Conservation (phyloP, 2,888 invertebrate genomes). For the Cheilosia variabilis region DNA sequence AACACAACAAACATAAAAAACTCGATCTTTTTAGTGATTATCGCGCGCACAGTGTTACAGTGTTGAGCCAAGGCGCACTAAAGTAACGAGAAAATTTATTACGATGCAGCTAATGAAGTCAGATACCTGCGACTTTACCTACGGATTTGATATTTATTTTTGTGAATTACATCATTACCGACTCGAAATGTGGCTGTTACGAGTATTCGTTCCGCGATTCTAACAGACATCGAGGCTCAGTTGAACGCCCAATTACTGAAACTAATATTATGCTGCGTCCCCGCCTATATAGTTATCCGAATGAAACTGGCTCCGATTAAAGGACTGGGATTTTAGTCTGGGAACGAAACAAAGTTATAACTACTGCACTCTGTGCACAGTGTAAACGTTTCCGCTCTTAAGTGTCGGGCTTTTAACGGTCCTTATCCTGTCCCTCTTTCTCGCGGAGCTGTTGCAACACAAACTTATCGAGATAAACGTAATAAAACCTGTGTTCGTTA, state of each 20-base stretch:
- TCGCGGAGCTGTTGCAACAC: conserved; percentile 33
- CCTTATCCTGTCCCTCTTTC: background rate
- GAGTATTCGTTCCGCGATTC: conserved; percentile 10
- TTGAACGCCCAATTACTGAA: conserved; percentile 40
- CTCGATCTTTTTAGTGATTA: conserved; percentile 18
- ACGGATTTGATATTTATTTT: conserved; percentile 44
- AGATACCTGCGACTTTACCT: conserved; percentile 7
- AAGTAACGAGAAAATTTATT: conserved; percentile 36
- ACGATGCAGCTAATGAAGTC: conserved; percentile 45
- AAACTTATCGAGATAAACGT: conserved; percentile 33
- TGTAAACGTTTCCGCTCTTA: conserved; percentile 16
- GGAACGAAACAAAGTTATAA: conserved; percentile 7
- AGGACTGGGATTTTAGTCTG: conserved; percentile 22
- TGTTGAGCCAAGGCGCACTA: background rate
- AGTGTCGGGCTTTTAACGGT: conserved; percentile 33
- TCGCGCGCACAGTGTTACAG: conserved; percentile 3
- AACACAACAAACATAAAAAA: background rate
- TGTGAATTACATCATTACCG: conserved; percentile 56
- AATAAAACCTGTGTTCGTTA: conserved; percentile 37
- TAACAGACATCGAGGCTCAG: conserved; percentile 12
- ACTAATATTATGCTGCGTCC: conserved; percentile 17
- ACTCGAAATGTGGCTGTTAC: conserved; percentile 5
- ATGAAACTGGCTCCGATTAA: conserved; percentile 16
- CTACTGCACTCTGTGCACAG: conserved; percentile 9
- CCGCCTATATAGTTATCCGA: conserved; percentile 2